phyloP scores from a whole-genome alignment of 2,888 invertebrate genomes.

The Saturnia pavonia region DNA sequence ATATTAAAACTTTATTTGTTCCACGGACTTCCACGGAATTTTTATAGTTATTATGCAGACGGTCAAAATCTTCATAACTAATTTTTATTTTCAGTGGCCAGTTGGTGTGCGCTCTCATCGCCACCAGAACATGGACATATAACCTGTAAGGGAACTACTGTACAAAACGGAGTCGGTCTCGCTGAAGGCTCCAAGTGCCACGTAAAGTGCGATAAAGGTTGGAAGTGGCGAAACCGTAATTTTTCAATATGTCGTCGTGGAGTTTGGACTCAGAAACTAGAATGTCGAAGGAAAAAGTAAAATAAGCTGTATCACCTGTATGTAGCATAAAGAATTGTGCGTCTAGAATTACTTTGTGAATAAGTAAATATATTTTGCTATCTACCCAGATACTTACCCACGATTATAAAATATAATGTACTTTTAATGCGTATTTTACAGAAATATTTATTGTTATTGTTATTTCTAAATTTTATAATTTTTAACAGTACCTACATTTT shows the following conservation, averaged over 20 bases:
- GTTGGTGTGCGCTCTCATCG: constrained; percentile 56
- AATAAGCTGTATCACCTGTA: not conserved
- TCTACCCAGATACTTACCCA: not conserved
- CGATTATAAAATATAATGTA: not conserved
- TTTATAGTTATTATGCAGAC: not conserved
- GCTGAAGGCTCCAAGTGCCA: constrained; percentile 66
- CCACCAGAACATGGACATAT: constrained; percentile 61
- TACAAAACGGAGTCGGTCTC: constrained; percentile 41
- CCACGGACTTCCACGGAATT: too few relatives aligned
- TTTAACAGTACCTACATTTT: not conserved
- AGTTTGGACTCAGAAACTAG: constrained; percentile 56
- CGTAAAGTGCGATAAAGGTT: constrained; percentile 58
- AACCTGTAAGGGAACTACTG: constrained; percentile 59
- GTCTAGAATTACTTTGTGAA: not conserved
- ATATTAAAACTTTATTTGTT: too few relatives aligned
- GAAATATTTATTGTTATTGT: not conserved
- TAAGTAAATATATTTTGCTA: too few relatives aligned
- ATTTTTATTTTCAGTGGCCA: constrained; percentile 44
- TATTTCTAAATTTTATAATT: not conserved
- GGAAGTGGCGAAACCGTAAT: constrained; percentile 46
- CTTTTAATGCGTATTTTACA: not conserved
- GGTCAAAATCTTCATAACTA: constrained; percentile 13
- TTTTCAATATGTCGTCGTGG: constrained; percentile 61
- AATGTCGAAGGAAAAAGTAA: constrained; percentile 43
- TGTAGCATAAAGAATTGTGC: not conserved